Percentiles rank a stretch among this genome's conserved stretches.
Evolutionary conservation across 2,888 invertebrate genomes (phyloP).

Genomic region (Cheilosia scutellata): DNA sequence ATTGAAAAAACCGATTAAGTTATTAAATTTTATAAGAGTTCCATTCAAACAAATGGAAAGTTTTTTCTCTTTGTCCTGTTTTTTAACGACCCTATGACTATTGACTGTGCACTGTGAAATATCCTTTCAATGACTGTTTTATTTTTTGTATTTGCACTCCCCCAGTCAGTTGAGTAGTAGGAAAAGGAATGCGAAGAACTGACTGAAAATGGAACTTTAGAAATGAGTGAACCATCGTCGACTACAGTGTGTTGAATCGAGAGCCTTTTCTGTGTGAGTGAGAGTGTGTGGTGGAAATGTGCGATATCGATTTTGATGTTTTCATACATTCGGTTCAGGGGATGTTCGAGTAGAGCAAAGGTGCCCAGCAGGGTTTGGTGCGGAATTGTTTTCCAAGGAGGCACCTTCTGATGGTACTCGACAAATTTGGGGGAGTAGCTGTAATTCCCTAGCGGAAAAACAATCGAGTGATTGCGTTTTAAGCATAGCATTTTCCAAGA

Average conservation of each 20-base stretch:
- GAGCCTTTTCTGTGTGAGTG: not conserved
- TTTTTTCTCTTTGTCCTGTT: conserved; percentile 52
- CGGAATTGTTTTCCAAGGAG: not conserved
- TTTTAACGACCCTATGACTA: conserved; percentile 27
- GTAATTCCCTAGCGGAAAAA: not conserved
- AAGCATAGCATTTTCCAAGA: no score
- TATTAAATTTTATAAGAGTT: conserved; percentile 49
- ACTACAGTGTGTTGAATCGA: conserved; percentile 33
- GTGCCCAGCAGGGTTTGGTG: conserved; percentile 26
- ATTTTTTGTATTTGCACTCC: conserved; percentile 38
- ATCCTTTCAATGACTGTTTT: conserved; percentile 43
- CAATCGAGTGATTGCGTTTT: no score
- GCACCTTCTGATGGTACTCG: not conserved
- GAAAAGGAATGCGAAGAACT: conserved; percentile 44
- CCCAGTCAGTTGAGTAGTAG: not conserved
- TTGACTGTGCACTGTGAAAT: conserved; percentile 55
- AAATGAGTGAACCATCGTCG: not conserved
- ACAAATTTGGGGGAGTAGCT: not conserved
- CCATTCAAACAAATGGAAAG: conserved; percentile 55
- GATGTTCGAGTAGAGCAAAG: conserved; percentile 29
- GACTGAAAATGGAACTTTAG: conserved; percentile 67
- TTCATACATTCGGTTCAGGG: conserved; percentile 27
- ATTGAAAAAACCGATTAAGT: conserved; percentile 38
- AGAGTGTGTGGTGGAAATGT: conserved; percentile 59
- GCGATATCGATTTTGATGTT: conserved; percentile 57